These are phyloP conservation scores for Calameuta filiformis DNA, from an alignment of 2,888 invertebrate species.

Conservation along the genomic window DNA sequence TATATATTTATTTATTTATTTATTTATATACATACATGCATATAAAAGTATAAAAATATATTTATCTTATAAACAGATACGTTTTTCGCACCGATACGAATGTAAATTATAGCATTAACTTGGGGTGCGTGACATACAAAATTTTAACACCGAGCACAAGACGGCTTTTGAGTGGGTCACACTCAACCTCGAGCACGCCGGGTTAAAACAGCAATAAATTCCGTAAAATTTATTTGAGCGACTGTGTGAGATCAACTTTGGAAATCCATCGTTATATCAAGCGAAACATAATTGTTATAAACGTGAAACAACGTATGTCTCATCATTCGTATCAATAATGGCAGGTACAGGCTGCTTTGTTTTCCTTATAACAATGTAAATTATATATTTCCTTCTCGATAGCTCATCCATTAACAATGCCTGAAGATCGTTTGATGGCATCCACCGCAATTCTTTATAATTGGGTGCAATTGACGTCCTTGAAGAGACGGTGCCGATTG, in stretches of 20 bases:
- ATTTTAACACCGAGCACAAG: too few relatives aligned
- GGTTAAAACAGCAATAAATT: not conserved
- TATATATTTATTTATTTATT: too few relatives aligned
- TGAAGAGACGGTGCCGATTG: slow-evolving; percentile 34
- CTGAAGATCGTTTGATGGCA: not conserved
- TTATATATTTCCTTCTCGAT: not conserved
- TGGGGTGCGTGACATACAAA: too few relatives aligned
- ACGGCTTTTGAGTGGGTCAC: too few relatives aligned
- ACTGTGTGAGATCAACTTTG: not conserved
- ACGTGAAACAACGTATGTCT: not conserved
- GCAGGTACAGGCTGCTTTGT: not conserved
- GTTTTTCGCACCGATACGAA: not conserved
- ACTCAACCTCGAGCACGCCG: too few relatives aligned
- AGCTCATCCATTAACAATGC: not conserved
- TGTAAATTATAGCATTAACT: not conserved
- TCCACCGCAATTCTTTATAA: slow-evolving; percentile 14
- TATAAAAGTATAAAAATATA: not conserved
- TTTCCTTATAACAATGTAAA: not conserved
- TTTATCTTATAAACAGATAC: not conserved
- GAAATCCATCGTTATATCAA: not conserved
- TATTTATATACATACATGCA: not conserved
- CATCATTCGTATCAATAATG: not conserved
- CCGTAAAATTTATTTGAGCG: not conserved
- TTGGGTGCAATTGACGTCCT: slow-evolving; percentile 41
- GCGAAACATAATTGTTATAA: not conserved